These are phyloP conservation scores for Cyphotilapia sp. DNA, from an alignment of 2,113 vertebrate genomes.

Conservation along the genomic window DNA sequence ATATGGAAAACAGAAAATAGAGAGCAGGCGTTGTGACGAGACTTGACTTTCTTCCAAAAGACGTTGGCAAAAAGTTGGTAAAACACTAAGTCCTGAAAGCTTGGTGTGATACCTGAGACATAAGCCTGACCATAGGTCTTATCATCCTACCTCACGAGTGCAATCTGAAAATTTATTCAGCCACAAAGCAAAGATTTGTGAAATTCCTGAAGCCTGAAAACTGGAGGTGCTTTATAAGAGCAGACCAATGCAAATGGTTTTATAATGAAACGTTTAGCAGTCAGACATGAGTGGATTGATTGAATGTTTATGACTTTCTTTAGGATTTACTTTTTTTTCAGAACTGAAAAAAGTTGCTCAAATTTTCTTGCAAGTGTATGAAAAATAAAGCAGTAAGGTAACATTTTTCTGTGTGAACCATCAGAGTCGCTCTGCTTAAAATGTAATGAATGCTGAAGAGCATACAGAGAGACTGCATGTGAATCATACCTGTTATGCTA, in stretches of 20 bases:
- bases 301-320: neutral
- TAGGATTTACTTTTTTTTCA: neutral
- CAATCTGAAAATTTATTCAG: neutral
- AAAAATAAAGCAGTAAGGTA: neutral
- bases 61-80: accelerated
- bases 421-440: neutral
- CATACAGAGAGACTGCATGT: neutral
- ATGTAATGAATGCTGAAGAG: neutral
- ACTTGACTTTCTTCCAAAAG: neutral
- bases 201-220: neutral
- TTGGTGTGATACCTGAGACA: neutral
- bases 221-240: neutral
- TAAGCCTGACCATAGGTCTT: neutral
- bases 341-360: neutral
- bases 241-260: neutral
- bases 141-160: neutral
- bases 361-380: neutral
- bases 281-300: neutral
- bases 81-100: neutral
- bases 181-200: neutral
- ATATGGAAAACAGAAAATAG: neutral
- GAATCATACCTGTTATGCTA: slow-evolving; percentile 23
- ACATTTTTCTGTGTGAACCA: neutral
- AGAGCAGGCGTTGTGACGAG: neutral
- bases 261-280: neutral